phyloP scores from a whole-genome alignment of 2,113 vertebrate genomes.

The Cromileptes altivelis region DNA sequence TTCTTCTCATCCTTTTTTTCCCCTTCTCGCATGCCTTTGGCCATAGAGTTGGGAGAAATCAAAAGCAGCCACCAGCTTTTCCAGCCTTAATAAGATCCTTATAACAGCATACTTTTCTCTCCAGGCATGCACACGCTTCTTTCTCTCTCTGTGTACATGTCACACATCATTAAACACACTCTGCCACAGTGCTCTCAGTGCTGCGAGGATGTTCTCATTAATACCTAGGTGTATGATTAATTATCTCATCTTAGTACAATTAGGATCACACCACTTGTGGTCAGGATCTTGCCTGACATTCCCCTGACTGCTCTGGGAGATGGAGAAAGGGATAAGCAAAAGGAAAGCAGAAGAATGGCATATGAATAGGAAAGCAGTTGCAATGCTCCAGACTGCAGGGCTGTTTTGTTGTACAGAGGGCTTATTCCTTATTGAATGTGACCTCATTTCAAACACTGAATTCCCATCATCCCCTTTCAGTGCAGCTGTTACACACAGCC shows the following conservation, averaged over 20 bases:
- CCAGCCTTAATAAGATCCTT: slow-evolving; percentile 18
- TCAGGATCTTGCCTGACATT: slow-evolving; percentile 42
- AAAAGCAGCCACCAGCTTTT: slow-evolving; percentile 45
- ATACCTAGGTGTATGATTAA: slow-evolving; percentile 59
- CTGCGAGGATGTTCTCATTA: slow-evolving; percentile 41
- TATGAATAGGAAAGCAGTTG: slow-evolving; percentile 54
- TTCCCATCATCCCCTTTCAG: slow-evolving; percentile 49
- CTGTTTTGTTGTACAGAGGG: slow-evolving; percentile 45
- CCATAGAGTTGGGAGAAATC: slow-evolving; percentile 18
- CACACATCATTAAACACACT: slow-evolving; percentile 57
- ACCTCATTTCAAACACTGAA: slow-evolving; percentile 69
- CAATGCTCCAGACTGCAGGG: slow-evolving; percentile 34
- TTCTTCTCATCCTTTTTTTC: background rate
- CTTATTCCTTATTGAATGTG: slow-evolving; percentile 68
- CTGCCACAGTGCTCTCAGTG: slow-evolving; percentile 26
- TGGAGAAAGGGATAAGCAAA: slow-evolving; percentile 1
- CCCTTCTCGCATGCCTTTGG: slow-evolving; percentile 18
- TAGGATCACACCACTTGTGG: slow-evolving; percentile 27
- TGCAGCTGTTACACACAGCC: slow-evolving; percentile 52
- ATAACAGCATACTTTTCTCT: slow-evolving; percentile 35
- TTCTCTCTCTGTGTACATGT: slow-evolving; percentile 40
- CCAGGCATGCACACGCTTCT: slow-evolving; percentile 10
- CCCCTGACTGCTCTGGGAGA: slow-evolving; percentile 38
- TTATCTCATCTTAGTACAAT: slow-evolving; percentile 47
- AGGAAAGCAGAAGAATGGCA: slow-evolving; percentile 44